Base-by-base conservation (phyloP, 2,113 vertebrate species). In the Saccopteryx leptura region DNA sequence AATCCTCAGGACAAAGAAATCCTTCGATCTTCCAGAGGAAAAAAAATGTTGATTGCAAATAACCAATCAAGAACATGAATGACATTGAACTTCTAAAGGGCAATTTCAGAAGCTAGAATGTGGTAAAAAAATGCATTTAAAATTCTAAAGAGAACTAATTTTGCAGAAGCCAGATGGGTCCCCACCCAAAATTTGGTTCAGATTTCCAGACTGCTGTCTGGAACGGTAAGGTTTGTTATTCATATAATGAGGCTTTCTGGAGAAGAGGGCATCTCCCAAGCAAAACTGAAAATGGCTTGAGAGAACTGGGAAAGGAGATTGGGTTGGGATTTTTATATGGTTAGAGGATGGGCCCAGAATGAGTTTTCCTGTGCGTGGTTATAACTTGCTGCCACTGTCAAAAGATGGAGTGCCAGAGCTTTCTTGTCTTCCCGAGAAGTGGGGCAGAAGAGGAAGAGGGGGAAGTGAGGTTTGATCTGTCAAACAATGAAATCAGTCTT, bases 81-180 rank as follows among this genome's bases (percentile, higher is more conserved):
- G 12, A 23, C 68, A 39, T 72, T 69, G 9, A 31, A 66, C n/a
- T 90, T 86, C 31, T 68, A 10, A 54, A 63, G 66, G 85, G 46
- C 66, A 92, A 74, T 24, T 79, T 12, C 74, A 66, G 39, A 92
- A 88, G 39, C 50, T 92, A 92, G 80, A 93, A 81, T n/a, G 15
- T 92, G 80, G n/a, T 88, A 14, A 28, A 23, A 31, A 81, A 58
- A 74, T 74, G 2, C 15, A 71, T 82, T 95, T 33, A 76, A 82
- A 83, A 72, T 93, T 95, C 48, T 91, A 31, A 71, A 78, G 68
- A 81, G 14, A 71, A 91, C n/a, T 78, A 56, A n/a, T 80, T 88
- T 93, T 61, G 13, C 66, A 72, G 19, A 68, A 58, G 65, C 4
- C 69, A 13, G 11, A 48, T 66, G 39, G 28, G 9, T 28, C 9